Conservation (phyloP, 2,113 vertebrate genomes). For the Carlito syrichta region DNA sequence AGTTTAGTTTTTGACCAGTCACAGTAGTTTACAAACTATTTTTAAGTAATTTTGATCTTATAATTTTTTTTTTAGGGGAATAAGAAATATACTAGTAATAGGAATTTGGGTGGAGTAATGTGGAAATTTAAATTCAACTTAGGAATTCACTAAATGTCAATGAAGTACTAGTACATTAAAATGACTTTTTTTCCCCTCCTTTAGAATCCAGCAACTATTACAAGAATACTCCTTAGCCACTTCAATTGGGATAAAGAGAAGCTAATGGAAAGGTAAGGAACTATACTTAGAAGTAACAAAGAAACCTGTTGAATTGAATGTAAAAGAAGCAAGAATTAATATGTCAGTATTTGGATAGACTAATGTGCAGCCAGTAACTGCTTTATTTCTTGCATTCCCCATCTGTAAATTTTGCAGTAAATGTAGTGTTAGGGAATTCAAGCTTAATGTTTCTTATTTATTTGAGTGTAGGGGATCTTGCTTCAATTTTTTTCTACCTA, state of each 20-base stretch:
- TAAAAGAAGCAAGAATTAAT: neutral
- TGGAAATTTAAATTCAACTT: constrained; percentile 28
- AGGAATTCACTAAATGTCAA: constrained; percentile 26
- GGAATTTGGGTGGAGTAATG: constrained; percentile 11
- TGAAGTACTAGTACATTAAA: constrained; percentile 57
- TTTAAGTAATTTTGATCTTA: constrained; percentile 9
- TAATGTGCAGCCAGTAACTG: neutral
- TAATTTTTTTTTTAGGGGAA: neutral
- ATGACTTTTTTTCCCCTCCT: constrained; percentile 63
- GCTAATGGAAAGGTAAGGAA: constrained; percentile 97
- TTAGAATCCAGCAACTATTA: constrained; percentile 99
- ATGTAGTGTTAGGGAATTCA: neutral
- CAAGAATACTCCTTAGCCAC: constrained; percentile 99
- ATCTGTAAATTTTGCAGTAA: neutral
- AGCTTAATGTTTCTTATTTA: neutral
- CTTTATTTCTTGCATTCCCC: neutral
- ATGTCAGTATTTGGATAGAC: neutral
- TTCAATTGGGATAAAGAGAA: constrained; percentile 99
- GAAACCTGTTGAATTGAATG: constrained; percentile 23
- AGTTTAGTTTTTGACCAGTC: too few species aligned
- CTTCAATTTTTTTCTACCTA: neutral
- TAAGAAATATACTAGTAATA: constrained; percentile 5
- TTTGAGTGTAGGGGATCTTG: neutral
- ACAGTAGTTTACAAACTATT: too few species aligned
- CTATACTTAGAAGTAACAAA: neutral